These are phyloP conservation scores for Carettochelys insculpta DNA, from an alignment of 2,113 vertebrate species.

Conservation along the genomic window DNA sequence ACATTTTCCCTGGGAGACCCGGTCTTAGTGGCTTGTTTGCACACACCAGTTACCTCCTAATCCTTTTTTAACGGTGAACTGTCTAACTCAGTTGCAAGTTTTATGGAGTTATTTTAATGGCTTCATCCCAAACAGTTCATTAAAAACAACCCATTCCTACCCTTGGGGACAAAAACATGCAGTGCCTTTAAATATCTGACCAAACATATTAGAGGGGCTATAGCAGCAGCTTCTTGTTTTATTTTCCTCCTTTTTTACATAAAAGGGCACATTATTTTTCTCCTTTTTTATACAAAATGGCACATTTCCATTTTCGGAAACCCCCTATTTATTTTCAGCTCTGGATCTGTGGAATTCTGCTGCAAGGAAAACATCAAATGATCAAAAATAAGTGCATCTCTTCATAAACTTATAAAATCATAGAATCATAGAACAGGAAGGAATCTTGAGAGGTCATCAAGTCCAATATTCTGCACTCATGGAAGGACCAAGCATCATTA, in stretches of 20 bases:
- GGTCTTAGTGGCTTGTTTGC: not conserved
- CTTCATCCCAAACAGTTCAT: not conserved
- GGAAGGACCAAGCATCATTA: too few relatives aligned
- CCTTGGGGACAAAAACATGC: not conserved
- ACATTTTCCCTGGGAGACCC: not conserved
- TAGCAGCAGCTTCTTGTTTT: not conserved
- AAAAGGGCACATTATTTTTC: too few relatives aligned
- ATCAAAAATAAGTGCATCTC: not conserved
- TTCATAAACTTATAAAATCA: not conserved
- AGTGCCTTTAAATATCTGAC: not conserved
- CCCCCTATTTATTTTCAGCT: slow-evolving; percentile 1
- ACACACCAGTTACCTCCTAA: not conserved
- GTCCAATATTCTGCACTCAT: too few relatives aligned
- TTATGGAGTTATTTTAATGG: not conserved
- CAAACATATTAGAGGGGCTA: not conserved
- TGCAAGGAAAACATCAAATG: not conserved
- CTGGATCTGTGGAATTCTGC: slow-evolving; percentile 15
- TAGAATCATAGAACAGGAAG: too few relatives aligned
- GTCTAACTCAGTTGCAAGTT: not conserved
- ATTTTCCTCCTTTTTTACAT: not conserved
- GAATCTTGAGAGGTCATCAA: too few relatives aligned
- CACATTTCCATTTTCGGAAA: not conserved
- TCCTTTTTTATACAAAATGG: not conserved
- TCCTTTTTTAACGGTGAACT: not conserved
- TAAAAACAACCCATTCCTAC: not conserved